A percentile compares a stretch with the other conserved stretches of the same genome.
phyloP scores from a whole-genome alignment of 2,113 vertebrate genomes.

The Cololabis saira region DNA sequence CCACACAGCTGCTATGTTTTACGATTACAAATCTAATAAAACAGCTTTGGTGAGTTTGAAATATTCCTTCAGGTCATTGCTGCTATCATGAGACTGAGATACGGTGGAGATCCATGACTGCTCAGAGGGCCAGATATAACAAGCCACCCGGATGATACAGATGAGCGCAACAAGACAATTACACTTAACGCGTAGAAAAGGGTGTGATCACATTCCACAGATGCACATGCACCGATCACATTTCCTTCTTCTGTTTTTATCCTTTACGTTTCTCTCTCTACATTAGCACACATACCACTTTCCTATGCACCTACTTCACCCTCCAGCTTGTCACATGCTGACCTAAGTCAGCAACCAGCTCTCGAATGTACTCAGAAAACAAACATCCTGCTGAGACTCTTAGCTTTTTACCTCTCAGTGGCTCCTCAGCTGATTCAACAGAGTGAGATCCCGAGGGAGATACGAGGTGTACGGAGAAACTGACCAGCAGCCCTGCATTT shows the following conservation, averaged over 20 bases:
- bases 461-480: constrained; percentile 41
- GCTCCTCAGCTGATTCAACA: constrained; percentile 59
- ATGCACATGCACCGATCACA: neutral
- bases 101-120: constrained; percentile 3
- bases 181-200: constrained; percentile 31
- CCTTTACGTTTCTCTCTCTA: no score
- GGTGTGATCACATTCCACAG: constrained; percentile 28
- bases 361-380: no score
- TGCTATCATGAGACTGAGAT: constrained; percentile 32
- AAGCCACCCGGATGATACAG: constrained; percentile 27
- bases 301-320: no score
- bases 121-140: constrained; percentile 6
- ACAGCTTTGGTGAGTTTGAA: neutral
- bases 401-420: constrained; percentile 59
- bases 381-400: no score
- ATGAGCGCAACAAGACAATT: constrained; percentile 5
- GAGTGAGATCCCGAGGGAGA: constrained; percentile 54
- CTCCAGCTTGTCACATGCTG: no score
- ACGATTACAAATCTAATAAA: no score
- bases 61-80: constrained; percentile 9
- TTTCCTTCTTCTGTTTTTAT: neutral
- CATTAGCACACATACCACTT: no score
- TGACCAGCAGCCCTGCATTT: constrained; percentile 55
- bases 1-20: no score
- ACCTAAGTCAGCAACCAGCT: no score